Evolutionary conservation across 2,113 vertebrate genomes (phyloP), one percentile per base, ranked within the genome.

Genomic region (Rhinopomastus cyanomelas): DNA sequence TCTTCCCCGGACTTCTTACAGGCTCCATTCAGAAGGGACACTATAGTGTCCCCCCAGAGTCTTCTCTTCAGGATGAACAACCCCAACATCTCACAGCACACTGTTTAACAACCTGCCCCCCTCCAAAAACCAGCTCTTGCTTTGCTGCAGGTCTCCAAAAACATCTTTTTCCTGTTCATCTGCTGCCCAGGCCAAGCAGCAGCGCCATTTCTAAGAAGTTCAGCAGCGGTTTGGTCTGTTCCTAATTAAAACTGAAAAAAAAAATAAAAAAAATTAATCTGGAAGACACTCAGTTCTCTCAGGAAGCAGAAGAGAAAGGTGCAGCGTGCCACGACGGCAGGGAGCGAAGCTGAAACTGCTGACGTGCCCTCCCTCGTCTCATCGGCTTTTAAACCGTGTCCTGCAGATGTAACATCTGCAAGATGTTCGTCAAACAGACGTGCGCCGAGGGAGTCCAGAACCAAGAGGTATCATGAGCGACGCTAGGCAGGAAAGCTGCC

Each of bases 251-350:
- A 69, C n/a, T n/a, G n/a, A n/a, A n/a, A n/a, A n/a, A n/a, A n/a
- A n/a, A n/a, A 39, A 13, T 2, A 52, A 8, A 8, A 23, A 23
- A 32, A 12, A n/a, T 5, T 5, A 61, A 46, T 5, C 27, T 51
- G 51, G 39, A 48, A 61, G 12, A 6, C 8, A 12, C 69, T 51
- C 1, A 0, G 14, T 51, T 61, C 61, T 22, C 30, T 60, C 49
- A 65, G 34, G 80, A 60, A 68, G 27, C 30, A n/a, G 25, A 71
- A 67, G 34, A 44, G 25, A 48, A 84, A 66, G 46, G 36, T 44
- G 15, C 29, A 34, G 65, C 3, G 1, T 20, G 36, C 56, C 20
- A 1, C 2, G 3, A 9, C 0, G 2, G 74, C 0, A 0, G 26
- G 37, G 32, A 84, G 48, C 37, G 42, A 51, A 48, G 30, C n/a